Evolutionary conservation across 2,888 invertebrate species (phyloP).

Genomic region (Coleophora flavipennella): DNA sequence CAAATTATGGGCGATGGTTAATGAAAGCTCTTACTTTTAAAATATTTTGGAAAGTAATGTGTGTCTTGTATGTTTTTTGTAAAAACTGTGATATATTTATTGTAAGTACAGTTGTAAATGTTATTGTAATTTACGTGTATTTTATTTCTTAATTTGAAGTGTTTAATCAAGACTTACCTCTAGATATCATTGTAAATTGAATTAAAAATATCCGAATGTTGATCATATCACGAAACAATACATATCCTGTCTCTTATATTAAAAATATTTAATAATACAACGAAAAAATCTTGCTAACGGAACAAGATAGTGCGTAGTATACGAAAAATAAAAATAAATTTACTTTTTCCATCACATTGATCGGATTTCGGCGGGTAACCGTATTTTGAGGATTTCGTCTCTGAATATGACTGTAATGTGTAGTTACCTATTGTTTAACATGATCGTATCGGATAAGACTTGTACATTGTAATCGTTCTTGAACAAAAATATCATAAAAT

Average conservation of each 20-base stretch:
- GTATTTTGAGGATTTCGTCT: slow-evolving; percentile 43
- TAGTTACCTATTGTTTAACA: slow-evolving; percentile 52
- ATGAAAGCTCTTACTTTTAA: slow-evolving; percentile 17
- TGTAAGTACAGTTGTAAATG: slow-evolving; percentile 63
- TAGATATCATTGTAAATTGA: too few relatives aligned
- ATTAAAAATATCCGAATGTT: slow-evolving; percentile 29
- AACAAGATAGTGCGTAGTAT: slow-evolving; percentile 44
- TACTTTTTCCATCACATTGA: slow-evolving; percentile 32
- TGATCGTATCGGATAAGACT: slow-evolving; percentile 52
- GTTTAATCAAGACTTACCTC: slow-evolving; percentile 6
- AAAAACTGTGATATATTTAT: slow-evolving; percentile 72
- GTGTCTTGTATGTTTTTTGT: slow-evolving; percentile 47
- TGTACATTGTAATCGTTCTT: slow-evolving; percentile 67
- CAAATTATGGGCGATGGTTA: slow-evolving; percentile 16
- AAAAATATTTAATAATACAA: slow-evolving; percentile 44
- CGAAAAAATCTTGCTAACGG: slow-evolving; percentile 35
- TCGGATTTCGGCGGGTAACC: slow-evolving; percentile 38
- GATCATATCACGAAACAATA: slow-evolving; percentile 60
- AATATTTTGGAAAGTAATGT: slow-evolving; percentile 20
- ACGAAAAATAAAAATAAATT: slow-evolving; percentile 45
- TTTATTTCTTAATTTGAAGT: slow-evolving; percentile 28
- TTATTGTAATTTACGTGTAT: slow-evolving; percentile 40
- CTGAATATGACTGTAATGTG: slow-evolving; percentile 45
- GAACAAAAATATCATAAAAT: slow-evolving; percentile 51
- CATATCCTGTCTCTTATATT: slow-evolving; percentile 47